Evolutionary conservation across 2,888 invertebrate species (phyloP), one percentile per base, ranked within the genome.

Genomic region (Tineola bisselliella): DNA sequence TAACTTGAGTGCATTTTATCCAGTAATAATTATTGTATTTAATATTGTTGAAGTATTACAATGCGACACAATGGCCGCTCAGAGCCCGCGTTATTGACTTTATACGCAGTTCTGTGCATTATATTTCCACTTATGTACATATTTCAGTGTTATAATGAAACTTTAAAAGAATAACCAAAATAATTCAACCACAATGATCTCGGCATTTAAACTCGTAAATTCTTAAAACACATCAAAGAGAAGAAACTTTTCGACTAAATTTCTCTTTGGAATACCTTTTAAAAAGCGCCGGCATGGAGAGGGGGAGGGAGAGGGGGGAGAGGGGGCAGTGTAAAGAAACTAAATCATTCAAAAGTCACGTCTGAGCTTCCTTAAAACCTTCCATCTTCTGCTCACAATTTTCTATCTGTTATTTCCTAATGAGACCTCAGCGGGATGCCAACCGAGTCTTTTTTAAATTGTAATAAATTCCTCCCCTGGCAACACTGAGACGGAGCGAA

Each of bases 381-480:
- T 6, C 38, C 38, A 38, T 38, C 25, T 48, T 48, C 5, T 10
- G 44, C n/a, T 44, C 44, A 44, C 15, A 30, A 58, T 8, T 15
- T 31, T 56, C 15, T 66, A 3, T n/a, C 13, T 15, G 13, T 13
- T 48, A 17, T 17, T 48, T 17, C 2, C 48, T 82, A 83, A 83
- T 79, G 77, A 81, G 77, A 70, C 77, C 81, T 69, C 79, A 30
- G 63, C 66, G 72, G 48, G 48, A 48, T 17, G 15, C 48, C 48
- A 6, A 25, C 25, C 25, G 25, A 48, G 48, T 48, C 48, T 67
- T 70, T 70, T 76, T 76, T 70, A 74, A 79, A 75, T 81, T 75
- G 76, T 78, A 74, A 76, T 74, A 72, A 73, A 75, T 75, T 70
- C 67, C 66, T 68, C 69, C 66, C 68, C 60, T 65, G 70, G 66